These are phyloP conservation scores for Pinctada fucata DNA, from an alignment of 2,888 invertebrate genomes.

Conservation along the genomic window DNA sequence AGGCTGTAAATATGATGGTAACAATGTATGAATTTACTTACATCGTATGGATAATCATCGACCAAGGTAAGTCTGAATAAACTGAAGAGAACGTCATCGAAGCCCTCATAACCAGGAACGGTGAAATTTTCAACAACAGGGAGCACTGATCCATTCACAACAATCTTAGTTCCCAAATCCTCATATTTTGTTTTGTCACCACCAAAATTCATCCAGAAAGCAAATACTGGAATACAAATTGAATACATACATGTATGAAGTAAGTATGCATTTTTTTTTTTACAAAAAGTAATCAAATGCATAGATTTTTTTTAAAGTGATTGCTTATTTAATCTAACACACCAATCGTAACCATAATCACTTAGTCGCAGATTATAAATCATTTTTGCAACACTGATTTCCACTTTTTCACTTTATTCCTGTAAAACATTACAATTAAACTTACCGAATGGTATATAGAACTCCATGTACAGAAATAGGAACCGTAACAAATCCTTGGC, in stretches of 20 bases:
- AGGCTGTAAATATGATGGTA: no score
- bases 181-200: slow-evolving; percentile 59
- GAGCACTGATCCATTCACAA: slow-evolving; percentile 23
- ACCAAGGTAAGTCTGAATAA: slow-evolving; percentile 75
- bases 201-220: slow-evolving; percentile 76
- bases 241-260: no score
- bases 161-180: slow-evolving; percentile 43
- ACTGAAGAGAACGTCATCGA: slow-evolving; percentile 64
- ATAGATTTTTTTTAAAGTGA: no score
- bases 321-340: no score
- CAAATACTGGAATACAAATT: slow-evolving; percentile 64
- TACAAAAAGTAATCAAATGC: neutral
- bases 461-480: slow-evolving; percentile 72
- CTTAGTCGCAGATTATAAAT: no score
- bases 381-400: no score
- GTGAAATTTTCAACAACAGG: slow-evolving; percentile 16
- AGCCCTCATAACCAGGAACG: slow-evolving; percentile 57
- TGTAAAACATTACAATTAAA: neutral
- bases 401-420: no score
- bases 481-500: slow-evolving; percentile 69
- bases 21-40: slow-evolving; percentile 50
- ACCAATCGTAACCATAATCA: no score
- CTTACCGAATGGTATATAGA: slow-evolving; percentile 75
- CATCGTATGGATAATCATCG: slow-evolving; percentile 75
- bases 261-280: no score